phyloP scores from a whole-genome alignment of 1,140 invertebrate species.

The Anagrus nilaparvatae region DNA sequence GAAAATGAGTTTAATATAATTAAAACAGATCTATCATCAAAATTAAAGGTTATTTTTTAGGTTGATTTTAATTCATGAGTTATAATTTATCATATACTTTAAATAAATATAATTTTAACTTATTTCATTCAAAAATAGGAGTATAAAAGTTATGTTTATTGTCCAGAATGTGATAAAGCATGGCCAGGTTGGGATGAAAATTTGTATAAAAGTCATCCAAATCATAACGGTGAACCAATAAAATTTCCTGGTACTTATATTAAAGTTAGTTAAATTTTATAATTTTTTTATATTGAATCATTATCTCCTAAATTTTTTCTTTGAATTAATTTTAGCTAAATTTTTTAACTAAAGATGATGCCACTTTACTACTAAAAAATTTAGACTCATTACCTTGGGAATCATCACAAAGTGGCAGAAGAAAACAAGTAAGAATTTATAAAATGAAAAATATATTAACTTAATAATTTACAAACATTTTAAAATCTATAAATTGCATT shows the following conservation, averaged over 20 bases:
- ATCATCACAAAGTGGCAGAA: slow-evolving; percentile 86
- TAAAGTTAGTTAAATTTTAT: slow-evolving; percentile 29
- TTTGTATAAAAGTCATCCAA: slow-evolving; percentile 51
- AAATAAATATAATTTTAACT: not conserved
- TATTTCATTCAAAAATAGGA: slow-evolving; percentile 34
- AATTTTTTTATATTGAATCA: too few relatives aligned
- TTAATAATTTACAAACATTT: not conserved
- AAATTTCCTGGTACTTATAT: slow-evolving; percentile 63
- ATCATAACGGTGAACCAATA: slow-evolving; percentile 51
- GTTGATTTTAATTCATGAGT: not conserved
- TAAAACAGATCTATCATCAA: slow-evolving; percentile 34
- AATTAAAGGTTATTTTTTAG: slow-evolving; percentile 27
- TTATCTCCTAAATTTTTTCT: slow-evolving; percentile 3
- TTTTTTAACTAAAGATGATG: slow-evolving; percentile 68
- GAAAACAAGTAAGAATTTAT: slow-evolving; percentile 68
- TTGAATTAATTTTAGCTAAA: slow-evolving; percentile 45
- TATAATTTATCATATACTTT: not conserved
- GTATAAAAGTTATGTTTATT: slow-evolving; percentile 59
- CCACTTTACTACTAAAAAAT: slow-evolving; percentile 50
- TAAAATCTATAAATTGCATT: slow-evolving; percentile 8
- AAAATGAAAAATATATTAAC: slow-evolving; percentile 2
- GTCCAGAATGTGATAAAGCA: slow-evolving; percentile 60
- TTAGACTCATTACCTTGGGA: slow-evolving; percentile 83
- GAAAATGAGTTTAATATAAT: slow-evolving; percentile 58
- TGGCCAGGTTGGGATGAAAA: slow-evolving; percentile 61